Percentiles rank a stretch among this genome's conserved stretches.
Conservation (phyloP, 2,113 vertebrate species). For the Syrmaticus mikado region DNA sequence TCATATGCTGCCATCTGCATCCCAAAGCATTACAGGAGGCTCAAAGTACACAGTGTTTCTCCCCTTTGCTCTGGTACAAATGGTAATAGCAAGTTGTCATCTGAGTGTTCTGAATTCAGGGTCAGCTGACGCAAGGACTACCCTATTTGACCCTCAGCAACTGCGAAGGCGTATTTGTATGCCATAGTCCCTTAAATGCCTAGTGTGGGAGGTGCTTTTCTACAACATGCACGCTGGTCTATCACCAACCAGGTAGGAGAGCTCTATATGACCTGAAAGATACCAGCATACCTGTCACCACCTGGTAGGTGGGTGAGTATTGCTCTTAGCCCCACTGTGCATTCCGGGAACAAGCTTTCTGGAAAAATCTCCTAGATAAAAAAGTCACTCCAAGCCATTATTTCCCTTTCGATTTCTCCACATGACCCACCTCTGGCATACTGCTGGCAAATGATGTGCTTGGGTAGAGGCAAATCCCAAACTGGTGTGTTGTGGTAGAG, state of each 20-base stretch:
- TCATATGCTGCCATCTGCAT: neutral
- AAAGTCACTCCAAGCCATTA: fast-evolving
- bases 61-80: neutral
- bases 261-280: fast-evolving
- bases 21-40: neutral
- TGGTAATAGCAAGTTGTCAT: fast-evolving
- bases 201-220: too few relatives aligned
- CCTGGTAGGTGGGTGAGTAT: fast-evolving
- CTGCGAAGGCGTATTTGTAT: fast-evolving
- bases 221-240: fast-evolving
- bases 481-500: neutral
- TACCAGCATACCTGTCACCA: neutral
- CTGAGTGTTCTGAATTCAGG: neutral
- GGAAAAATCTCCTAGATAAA: neutral
- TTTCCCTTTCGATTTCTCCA: neutral
- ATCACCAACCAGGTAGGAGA: neutral
- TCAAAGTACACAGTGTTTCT: neutral
- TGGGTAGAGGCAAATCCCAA: neutral
- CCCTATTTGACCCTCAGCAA: neutral
- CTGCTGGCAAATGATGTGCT: neutral
- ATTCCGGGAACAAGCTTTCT: neutral
- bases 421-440: fast-evolving
- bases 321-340: fast-evolving
- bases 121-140: neutral
- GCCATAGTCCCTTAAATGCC: fast-evolving